These are phyloP conservation scores for Streptopelia turtur DNA, from an alignment of 2,797 vertebrate genomes.

Conservation along the genomic window DNA sequence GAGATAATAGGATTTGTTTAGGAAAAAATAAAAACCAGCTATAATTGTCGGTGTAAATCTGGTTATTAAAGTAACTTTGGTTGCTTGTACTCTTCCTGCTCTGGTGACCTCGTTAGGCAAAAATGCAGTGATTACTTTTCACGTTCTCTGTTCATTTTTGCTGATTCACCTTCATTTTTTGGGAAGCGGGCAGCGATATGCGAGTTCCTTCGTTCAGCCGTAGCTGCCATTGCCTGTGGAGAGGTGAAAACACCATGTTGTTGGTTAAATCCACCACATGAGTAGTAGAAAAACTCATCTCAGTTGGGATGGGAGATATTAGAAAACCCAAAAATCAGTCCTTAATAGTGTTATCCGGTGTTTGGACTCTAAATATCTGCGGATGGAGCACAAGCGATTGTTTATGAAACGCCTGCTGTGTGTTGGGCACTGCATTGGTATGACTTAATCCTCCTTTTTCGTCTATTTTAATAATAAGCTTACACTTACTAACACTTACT, in stretches of 20 bases:
- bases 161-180: not conserved
- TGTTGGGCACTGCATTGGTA: not conserved
- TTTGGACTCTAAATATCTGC: not conserved
- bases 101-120: not conserved
- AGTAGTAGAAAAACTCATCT: not conserved
- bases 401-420: not conserved
- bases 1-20: not conserved
- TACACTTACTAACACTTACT: not conserved
- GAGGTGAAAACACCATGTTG: not conserved
- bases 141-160: not conserved
- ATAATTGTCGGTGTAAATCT: rapidly evolving
- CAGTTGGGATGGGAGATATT: not conserved
- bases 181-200: rapidly evolving
- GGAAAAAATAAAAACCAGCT: not conserved
- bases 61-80: not conserved
- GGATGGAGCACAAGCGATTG: not conserved
- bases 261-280: not conserved
- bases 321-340: not conserved
- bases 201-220: rapidly evolving
- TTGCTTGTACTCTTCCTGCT: not conserved
- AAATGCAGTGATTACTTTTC: not conserved
- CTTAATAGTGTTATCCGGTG: not conserved
- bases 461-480: not conserved
- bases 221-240: not conserved
- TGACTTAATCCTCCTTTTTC: not conserved